Evolutionary conservation across 30 jellyfish, hydroid and myxozoan species (phyloP).

Genomic region (Clytia hemisphaerica): DNA sequence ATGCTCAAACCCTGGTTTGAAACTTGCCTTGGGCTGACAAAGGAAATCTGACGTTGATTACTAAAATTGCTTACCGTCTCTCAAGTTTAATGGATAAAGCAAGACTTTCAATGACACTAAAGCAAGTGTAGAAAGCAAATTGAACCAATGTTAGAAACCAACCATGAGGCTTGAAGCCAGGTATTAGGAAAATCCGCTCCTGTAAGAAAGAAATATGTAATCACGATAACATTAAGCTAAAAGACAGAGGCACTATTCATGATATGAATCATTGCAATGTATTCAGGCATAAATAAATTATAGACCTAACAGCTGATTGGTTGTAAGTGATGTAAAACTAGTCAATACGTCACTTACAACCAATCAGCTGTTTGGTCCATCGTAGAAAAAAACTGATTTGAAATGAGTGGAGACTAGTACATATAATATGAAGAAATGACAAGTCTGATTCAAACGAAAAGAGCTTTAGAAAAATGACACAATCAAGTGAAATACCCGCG

Average conservation of each 20-base stretch:
- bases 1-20: constrained; percentile 28
- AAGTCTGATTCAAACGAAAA: neutral
- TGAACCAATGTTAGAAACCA: constrained; percentile 81
- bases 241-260: neutral
- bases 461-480: neutral
- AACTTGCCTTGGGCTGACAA: neutral
- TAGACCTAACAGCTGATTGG: neutral
- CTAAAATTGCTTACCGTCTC: neutral
- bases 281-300: neutral
- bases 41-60: neutral
- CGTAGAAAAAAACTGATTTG: no score
- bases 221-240: neutral
- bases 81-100: neutral
- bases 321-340: no score
- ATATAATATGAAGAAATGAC: neutral
- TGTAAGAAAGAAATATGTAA: neutral
- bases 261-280: neutral
- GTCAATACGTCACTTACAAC: no score
- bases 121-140: constrained; percentile 55
- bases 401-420: no score
- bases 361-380: no score
- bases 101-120: constrained; percentile 30
- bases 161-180: constrained; percentile 70
- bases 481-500: neutral
- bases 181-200: constrained; percentile 70